These are phyloP conservation scores for Caloenas nicobarica DNA, from an alignment of 2,113 vertebrate genomes.

Conservation along the genomic window DNA sequence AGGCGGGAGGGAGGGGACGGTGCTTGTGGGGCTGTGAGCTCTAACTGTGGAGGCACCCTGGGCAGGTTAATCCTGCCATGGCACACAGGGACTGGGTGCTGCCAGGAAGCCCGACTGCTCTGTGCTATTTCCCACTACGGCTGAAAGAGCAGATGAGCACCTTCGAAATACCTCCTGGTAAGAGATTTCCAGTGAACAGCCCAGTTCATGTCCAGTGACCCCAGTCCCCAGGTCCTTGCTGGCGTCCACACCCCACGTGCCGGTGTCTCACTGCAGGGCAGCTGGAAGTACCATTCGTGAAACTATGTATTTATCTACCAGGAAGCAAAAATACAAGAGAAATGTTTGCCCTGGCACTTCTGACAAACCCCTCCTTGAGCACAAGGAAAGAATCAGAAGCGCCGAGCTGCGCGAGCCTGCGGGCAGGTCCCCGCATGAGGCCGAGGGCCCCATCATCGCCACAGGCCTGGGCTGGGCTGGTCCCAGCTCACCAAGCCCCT, in stretches of 20 bases:
- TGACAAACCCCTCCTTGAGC: neutral
- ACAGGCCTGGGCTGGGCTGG: no score
- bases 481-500: neutral
- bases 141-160: neutral
- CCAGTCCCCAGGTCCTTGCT: neutral
- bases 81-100: neutral
- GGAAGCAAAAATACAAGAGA: neutral
- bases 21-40: neutral
- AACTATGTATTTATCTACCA: fast-evolving
- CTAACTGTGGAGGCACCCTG: neutral
- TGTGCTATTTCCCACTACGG: neutral
- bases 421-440: neutral
- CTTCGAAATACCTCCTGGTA: neutral
- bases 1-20: neutral
- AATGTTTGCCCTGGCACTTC: neutral
- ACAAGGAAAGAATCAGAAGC: neutral
- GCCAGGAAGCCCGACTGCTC: neutral
- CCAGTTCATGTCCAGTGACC: no score
- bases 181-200: neutral
- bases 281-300: neutral
- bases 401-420: neutral
- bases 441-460: neutral
- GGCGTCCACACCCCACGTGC: neutral
- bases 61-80: neutral
- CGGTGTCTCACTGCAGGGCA: neutral